Evolutionary conservation across 2,797 vertebrate species (phyloP).

Genomic region (Toxotes lorentzi): DNA sequence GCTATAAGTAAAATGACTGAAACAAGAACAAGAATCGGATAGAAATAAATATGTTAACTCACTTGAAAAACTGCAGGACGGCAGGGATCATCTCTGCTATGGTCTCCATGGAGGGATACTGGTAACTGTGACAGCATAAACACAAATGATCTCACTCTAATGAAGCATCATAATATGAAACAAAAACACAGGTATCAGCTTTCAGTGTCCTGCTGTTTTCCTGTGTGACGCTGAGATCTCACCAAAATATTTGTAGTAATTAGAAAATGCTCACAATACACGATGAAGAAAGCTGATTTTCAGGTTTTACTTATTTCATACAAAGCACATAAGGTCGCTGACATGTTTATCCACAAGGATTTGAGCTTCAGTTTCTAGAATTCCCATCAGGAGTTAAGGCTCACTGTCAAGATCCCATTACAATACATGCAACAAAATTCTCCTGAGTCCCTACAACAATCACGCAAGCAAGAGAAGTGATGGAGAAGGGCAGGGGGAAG

Average conservation of each 20-base stretch:
- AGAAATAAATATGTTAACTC: slow-evolving; percentile 67
- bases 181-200: neutral
- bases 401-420: slow-evolving; percentile 25
- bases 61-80: slow-evolving; percentile 93
- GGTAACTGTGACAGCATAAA: slow-evolving; percentile 83
- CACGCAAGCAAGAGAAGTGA: neutral
- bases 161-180: neutral
- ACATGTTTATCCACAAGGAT: slow-evolving; percentile 10
- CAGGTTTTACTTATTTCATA: neutral
- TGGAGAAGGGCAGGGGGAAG: neutral
- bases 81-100: slow-evolving; percentile 92
- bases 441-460: slow-evolving; percentile 36
- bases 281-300: neutral
- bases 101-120: slow-evolving; percentile 92
- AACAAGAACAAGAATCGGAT: neutral
- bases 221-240: too few species aligned
- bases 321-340: neutral
- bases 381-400: slow-evolving; percentile 14
- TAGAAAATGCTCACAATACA: neutral
- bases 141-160: neutral
- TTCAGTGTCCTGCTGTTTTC: neutral
- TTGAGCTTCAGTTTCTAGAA: slow-evolving; percentile 33
- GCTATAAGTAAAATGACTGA: neutral
- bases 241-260: neutral
- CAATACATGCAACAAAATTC: slow-evolving; percentile 38